Evolutionary conservation across 2,888 invertebrate species (phyloP), one percentile per base, ranked within the genome.

Genomic region (Calameuta filiformis): DNA sequence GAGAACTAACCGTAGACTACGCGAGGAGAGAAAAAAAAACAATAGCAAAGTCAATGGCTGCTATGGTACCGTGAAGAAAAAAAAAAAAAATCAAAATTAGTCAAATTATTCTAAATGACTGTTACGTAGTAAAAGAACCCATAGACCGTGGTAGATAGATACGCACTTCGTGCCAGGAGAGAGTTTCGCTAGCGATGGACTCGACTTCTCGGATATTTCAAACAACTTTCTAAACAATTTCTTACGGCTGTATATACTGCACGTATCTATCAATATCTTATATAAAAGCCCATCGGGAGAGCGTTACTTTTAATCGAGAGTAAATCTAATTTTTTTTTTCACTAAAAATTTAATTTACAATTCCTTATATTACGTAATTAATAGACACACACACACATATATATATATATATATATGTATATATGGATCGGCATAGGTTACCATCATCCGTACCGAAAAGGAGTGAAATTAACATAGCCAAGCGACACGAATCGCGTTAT

Each of bases 41-140:
- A 23, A 56, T 56, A 9, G 56, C 6, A 56, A 56, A 9, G 56
- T 23, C 56, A 56, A 56, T 56, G 56, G 56, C 23, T 56, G 15
- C 2, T 56, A 2, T 9, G 56, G 56, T 23, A 56, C 23, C 1
- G 9, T 9, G 74, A 34, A 35, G 12, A 11, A 75, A 75, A 81
- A 76, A 77, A 73, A 80, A 77, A 77, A 77, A 76, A 76, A 75
- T 77, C 73, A 80, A 84, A 85, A 88, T 85, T 85, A 85, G 86
- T 81, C 81, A 87, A 89, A 89, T 89, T 88, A 87, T 85, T 87
- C 84, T 81, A 89, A 89, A 88, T 87, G 86, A 89, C 88, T 85
- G 85, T 87, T 87, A 84, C 87, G 85, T 84, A 87, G 82, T 84
- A 82, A 89, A 86, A 87, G 86, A 85, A 85, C 85, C 82, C 82